Conservation (phyloP, 2,797 vertebrate genomes). For the Pteropus rufus region DNA sequence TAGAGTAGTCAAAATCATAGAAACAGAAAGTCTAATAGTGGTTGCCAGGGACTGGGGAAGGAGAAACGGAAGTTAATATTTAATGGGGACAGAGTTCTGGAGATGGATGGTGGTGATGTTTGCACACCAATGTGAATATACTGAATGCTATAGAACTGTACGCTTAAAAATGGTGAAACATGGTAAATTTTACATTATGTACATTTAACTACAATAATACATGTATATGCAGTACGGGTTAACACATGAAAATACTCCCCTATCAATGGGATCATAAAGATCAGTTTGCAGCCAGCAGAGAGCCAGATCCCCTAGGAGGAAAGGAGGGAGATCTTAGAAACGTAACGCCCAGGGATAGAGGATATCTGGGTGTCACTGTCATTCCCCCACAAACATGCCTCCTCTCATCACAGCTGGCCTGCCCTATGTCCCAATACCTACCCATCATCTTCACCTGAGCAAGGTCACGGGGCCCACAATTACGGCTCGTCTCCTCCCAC, state of each 20-base stretch:
- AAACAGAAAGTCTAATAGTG: not conserved
- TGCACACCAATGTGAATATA: not conserved
- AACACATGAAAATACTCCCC: not conserved
- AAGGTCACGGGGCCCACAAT: not conserved
- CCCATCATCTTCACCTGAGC: not conserved
- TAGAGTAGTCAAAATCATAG: not conserved
- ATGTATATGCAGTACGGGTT: no score
- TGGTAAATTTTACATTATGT: not conserved
- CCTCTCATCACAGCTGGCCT: not conserved
- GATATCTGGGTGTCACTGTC: not conserved
- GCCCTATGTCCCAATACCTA: not conserved
- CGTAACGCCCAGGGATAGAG: accelerated
- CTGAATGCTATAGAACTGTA: not conserved
- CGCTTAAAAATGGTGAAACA: not conserved
- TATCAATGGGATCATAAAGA: not conserved
- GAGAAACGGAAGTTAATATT: not conserved
- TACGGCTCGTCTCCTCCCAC: not conserved
- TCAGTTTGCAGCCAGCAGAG: not conserved
- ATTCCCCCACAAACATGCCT: not conserved
- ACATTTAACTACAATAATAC: not conserved
- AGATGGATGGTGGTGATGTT: not conserved
- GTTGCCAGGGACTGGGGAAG: not conserved
- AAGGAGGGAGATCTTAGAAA: not conserved
- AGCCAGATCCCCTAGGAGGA: not conserved
- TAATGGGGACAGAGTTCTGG: not conserved